These are phyloP conservation scores for Emesis russula DNA, from an alignment of 2,888 invertebrate genomes.

Conservation along the genomic window DNA sequence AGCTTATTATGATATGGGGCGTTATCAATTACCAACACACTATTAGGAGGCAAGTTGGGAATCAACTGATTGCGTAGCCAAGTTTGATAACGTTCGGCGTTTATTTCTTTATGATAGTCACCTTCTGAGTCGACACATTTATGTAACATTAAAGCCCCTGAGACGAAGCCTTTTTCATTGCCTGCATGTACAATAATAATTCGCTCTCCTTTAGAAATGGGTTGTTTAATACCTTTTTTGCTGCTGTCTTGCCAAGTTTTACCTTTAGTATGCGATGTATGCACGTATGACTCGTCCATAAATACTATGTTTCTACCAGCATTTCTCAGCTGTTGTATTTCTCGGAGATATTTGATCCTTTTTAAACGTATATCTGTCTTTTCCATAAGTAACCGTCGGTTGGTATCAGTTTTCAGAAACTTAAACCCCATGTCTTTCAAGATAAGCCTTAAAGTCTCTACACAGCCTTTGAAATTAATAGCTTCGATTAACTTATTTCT, in stretches of 20 bases:
- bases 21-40: no score
- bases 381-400: slow-evolving; percentile 42
- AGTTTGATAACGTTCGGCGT: slow-evolving; percentile 46
- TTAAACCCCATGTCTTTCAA: slow-evolving; percentile 46
- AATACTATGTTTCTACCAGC: slow-evolving; percentile 53
- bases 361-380: slow-evolving; percentile 48
- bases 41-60: no score
- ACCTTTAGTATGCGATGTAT: slow-evolving; percentile 41
- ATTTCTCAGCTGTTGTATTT: slow-evolving; percentile 48
- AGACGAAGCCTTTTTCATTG: no score
- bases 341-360: slow-evolving; percentile 1
- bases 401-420: slow-evolving; percentile 40
- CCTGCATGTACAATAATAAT: no score
- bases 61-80: slow-evolving; percentile 46
- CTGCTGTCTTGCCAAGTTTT: slow-evolving; percentile 46
- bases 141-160: no score
- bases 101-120: slow-evolving; percentile 40
- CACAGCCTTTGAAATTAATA: slow-evolving; percentile 48
- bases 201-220: no score
- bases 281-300: slow-evolving; percentile 54
- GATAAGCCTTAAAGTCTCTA: slow-evolving; percentile 36
- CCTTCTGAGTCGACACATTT: no score
- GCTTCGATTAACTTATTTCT: slow-evolving; percentile 43
- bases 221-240: no score
- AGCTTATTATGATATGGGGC: no score